A percentile compares a stretch with the other conserved stretches of the same genome.
These are phyloP conservation scores for Takifugu ocellatus DNA, from an alignment of 2,797 vertebrate genomes.

Conservation along the genomic window DNA sequence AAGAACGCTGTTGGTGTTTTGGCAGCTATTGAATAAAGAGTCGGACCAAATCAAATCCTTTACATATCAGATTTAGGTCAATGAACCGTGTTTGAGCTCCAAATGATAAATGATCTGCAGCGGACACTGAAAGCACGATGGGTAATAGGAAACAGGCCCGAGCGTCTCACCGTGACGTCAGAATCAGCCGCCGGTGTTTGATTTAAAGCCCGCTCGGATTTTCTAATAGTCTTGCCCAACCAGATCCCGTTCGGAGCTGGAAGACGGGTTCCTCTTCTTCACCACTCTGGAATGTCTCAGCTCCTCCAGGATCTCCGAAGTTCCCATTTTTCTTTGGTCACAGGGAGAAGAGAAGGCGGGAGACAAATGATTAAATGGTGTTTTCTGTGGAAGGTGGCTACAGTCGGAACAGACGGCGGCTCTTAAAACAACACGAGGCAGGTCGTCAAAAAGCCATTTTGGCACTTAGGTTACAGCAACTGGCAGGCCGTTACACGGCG, in stretches of 20 bases:
- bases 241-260: conserved; percentile 67
- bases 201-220: conserved; percentile 65
- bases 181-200: conserved; percentile 50
- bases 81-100: not conserved
- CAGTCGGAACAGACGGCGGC: conserved; percentile 55
- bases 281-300: conserved; percentile 71
- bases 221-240: conserved; percentile 57
- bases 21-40: too few relatives aligned
- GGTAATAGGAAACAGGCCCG: conserved; percentile 29
- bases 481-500: conserved; percentile 72
- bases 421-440: conserved; percentile 79
- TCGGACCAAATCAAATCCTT: too few relatives aligned
- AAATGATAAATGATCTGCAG: not conserved
- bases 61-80: too few relatives aligned
- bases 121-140: conserved; percentile 15
- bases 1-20: too few relatives aligned
- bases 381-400: conserved; percentile 54
- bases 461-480: conserved; percentile 71
- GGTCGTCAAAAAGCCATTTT: conserved; percentile 81
- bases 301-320: conserved; percentile 37
- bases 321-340: conserved; percentile 47
- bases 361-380: conserved; percentile 81
- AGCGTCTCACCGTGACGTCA: conserved; percentile 55
- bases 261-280: conserved; percentile 43
- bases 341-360: conserved; percentile 77